Base-by-base conservation (phyloP, 2,888 invertebrate genomes). In the Platycheirus rosarum region DNA sequence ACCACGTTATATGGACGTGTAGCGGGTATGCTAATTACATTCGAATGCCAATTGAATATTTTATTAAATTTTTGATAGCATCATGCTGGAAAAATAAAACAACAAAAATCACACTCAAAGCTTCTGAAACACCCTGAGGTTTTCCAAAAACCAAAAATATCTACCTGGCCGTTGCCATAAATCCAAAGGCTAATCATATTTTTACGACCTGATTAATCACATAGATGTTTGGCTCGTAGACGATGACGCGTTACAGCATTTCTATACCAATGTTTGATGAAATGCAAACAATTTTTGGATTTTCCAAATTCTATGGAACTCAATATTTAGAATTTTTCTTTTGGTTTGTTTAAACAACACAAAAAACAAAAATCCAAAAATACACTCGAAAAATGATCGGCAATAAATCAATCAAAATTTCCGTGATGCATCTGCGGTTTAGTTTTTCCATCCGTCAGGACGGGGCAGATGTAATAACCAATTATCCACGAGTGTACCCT, bases 351-450 rank as follows among this genome's bases (percentile, higher is more conserved):
- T 16, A 40, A 57, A 48, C n/a, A n/a, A n/a, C n/a, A 57, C 14
- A 7, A n/a, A 37, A 37, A 13, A 35, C 16, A 66, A 29, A 51
- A 57, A 53, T 23, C 46, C 11, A 23, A 46, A 74, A 60, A 74
- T 66, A 66, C 57, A 57, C 16, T 40, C 37, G 23, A 32, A 44
- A 71, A 46, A 20, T 48, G 35, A 16, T 46, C 26, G 66, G 20
- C 68, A 60, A 75, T 60, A 60, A 75, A 75, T 68, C 75, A 75
- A 66, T 75, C 75, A 75, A 44, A 66, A 66, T 35, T 16, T 23
- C 5, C 63, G 9, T 57, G 74, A 42, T 74, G 49, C 66, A 57
- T 70, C 20, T 60, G 48, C 13, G 26, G 37, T 46, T 29, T 35
- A 11, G 14, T 29, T 37, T 69, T 13, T 44, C 29, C 18, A 18